Conservation (phyloP, 2,888 invertebrate genomes). For the Calliphora vomitoria region DNA sequence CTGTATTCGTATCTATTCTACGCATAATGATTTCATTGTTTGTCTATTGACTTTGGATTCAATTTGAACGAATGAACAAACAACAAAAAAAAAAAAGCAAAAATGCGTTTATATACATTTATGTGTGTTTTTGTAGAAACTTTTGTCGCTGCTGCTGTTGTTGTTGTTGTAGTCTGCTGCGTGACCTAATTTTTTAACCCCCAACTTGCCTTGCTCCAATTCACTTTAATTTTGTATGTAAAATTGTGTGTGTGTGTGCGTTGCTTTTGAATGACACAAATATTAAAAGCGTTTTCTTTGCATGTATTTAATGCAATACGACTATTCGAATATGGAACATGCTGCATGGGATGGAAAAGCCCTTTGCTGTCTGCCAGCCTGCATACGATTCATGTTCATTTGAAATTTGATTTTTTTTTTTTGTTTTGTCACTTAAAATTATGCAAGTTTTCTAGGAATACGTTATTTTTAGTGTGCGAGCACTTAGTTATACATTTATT, state of each 20-base stretch:
- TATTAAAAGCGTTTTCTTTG: conserved; percentile 1
- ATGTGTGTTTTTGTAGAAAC: conserved; percentile 3
- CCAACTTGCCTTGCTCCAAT: conserved; percentile 74
- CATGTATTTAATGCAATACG: conserved; percentile 19
- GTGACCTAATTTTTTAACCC: conserved; percentile 75
- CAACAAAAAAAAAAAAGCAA: not conserved
- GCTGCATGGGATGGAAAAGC: not conserved
- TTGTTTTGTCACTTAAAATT: not conserved
- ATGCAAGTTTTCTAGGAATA: conserved; percentile 10
- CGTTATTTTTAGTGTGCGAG: not conserved
- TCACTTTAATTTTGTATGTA: conserved; percentile 60
- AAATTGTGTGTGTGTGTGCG: not conserved
- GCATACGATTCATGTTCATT: conserved; percentile 11
- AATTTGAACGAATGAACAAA: conserved; percentile 43
- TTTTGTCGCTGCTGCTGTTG: conserved; percentile 30
- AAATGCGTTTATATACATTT: conserved; percentile 56
- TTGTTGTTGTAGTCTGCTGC: conserved; percentile 49
- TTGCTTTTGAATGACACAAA: conserved; percentile 21
- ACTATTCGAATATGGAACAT: not conserved
- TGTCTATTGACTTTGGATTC: conserved; percentile 57
- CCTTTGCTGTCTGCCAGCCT: not conserved
- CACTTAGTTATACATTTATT: not conserved
- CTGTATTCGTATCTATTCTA: conserved; percentile 37
- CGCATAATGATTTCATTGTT: conserved; percentile 69
- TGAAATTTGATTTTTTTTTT: not conserved